These are phyloP conservation scores for Tetrao urogallus DNA, from an alignment of 2,113 vertebrate species.

Conservation along the genomic window DNA sequence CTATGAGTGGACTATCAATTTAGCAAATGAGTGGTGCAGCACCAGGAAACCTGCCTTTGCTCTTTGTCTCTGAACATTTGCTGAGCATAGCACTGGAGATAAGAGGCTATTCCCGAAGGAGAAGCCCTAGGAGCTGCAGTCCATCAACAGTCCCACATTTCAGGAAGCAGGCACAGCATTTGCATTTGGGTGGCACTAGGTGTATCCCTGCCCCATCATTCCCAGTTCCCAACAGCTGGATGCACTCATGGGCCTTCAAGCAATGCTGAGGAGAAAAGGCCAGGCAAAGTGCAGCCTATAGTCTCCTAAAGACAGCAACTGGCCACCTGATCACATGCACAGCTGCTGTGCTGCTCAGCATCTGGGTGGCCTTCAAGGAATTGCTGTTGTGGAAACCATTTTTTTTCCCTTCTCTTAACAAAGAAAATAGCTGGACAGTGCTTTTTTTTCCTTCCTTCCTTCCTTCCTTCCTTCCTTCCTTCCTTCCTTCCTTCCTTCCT, in stretches of 20 bases:
- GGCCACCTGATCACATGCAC: not conserved
- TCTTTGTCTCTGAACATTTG: not conserved
- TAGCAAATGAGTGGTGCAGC: not conserved
- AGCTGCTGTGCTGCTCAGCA: not conserved
- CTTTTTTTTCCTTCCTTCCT: not conserved
- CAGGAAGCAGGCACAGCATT: not conserved
- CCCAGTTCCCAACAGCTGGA: not conserved
- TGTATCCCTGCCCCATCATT: not conserved
- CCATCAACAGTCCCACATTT: rapidly evolving
- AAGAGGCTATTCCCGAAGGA: not conserved
- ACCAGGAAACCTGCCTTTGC: not conserved
- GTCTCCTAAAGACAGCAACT: not conserved
- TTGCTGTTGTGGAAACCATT: not conserved
- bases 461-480: not conserved
- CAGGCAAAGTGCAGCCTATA: not conserved
- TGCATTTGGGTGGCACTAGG: not conserved
- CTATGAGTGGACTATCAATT: not conserved
- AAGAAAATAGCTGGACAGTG: not conserved
- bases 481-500: not conserved
- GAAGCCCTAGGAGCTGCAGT: not conserved
- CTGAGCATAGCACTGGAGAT: rapidly evolving
- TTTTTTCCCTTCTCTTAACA: not conserved
- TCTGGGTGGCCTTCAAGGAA: not conserved
- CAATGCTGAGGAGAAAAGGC: not conserved
- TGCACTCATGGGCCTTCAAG: not conserved